A percentile compares a stretch with the other conserved stretches of the same genome.
Conservation (phyloP, 1,140 invertebrate genomes). For the Leguminivora glycinivorella region DNA sequence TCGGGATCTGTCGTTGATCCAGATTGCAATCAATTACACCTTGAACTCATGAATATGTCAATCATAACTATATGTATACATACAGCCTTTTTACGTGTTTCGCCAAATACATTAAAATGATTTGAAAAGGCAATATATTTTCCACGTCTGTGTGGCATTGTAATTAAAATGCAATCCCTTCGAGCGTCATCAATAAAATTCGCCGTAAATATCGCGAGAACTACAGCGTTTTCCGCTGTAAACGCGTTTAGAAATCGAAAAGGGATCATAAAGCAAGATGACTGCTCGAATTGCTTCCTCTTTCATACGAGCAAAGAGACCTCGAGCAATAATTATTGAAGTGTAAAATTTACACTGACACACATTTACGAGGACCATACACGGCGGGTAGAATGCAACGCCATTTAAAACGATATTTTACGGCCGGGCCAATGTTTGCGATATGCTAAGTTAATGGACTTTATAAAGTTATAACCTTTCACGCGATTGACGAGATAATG, state of each 20-base stretch:
- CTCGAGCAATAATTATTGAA: conserved; percentile 55
- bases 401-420: conserved; percentile 57
- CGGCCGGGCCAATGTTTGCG: conserved; percentile 47
- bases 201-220: conserved; percentile 41
- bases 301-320: conserved; percentile 44
- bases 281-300: conserved; percentile 51
- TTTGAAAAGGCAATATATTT: background rate
- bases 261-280: conserved; percentile 57
- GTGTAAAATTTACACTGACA: conserved; percentile 66
- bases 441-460: conserved; percentile 65
- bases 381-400: conserved; percentile 37
- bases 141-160: background rate
- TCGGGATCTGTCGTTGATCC: background rate
- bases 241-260: conserved; percentile 58
- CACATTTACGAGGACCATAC: conserved; percentile 49
- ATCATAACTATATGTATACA: background rate
- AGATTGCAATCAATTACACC: background rate
- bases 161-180: conserved; percentile 17
- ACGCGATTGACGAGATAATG: conserved; percentile 60
- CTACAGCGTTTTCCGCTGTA: conserved; percentile 48
- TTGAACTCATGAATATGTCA: background rate
- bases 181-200: conserved; percentile 16
- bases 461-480: conserved; percentile 65
- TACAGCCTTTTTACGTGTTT: background rate
- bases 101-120: background rate